Base-by-base conservation (phyloP, 2,113 vertebrate genomes). In the Origma solitaria region DNA sequence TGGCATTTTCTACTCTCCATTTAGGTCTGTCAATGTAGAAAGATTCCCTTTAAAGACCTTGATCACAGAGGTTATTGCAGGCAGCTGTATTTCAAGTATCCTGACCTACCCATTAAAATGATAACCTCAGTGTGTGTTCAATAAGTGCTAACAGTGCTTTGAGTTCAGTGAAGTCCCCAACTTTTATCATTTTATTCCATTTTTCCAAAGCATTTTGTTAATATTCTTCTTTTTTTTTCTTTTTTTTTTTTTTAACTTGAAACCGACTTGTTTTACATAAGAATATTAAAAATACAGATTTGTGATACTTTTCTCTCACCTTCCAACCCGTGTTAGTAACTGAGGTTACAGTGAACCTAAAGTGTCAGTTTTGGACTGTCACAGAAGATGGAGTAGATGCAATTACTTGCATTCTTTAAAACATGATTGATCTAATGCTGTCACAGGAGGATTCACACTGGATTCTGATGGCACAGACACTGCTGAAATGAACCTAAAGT, bases 371-470 rank as follows among this genome's bases (percentile, higher is more conserved):
- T 91, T 51, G 70, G 70, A 58, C 54, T 56, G 33, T 40, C 70
- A 90, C 4, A 1, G 71, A 83, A 77, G 82, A 81, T 6, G 28
- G 73, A 94, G 60, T 60, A 90, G 82, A 89, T 92, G 72, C 19
- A 94, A 90, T 95, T 96, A 94, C 57, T 83, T 64, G 38, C 71
- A 57, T 95, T 85, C 85, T 82, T 92, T 87, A 89, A 87, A 93
- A 85, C 15, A 40, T 72, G 88, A 89, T 95, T 89, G 92, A 97
- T 97, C 79, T 95, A 94, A 88, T 44, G 66, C 66, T 96, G 94
- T 95, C 87, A 95, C 60, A 81, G 33, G 45, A 88, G 56, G 90
- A 86, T 44, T 90, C 77, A 44, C 65, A 53, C 49, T 7, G 38
- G 82, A 75, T 94, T 90, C 82, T 92, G 82, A 77, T 89, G 71